Evolutionary conservation across 2,113 vertebrate genomes (phyloP).

Genomic region (Albula goreensis): DNA sequence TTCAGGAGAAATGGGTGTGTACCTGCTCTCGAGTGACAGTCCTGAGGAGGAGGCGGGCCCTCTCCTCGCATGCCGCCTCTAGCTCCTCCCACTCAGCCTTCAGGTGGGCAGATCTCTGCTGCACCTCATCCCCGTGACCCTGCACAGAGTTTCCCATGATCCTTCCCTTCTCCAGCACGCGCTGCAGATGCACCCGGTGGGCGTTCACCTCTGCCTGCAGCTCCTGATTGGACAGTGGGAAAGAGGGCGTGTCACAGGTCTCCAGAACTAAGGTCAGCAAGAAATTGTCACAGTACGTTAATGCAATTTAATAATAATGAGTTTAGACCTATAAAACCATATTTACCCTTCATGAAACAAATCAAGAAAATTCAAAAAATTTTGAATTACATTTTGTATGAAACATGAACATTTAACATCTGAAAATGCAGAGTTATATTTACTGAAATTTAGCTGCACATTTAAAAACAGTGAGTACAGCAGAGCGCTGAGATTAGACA

Average conservation of each 20-base stretch:
- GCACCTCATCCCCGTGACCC: conserved; percentile 63
- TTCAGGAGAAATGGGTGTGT: conserved; percentile 23
- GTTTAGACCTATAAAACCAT: too few species aligned
- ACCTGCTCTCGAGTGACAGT: conserved; percentile 79
- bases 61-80: conserved; percentile 70
- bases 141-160: conserved; percentile 58
- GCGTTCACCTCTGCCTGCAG: conserved; percentile 75
- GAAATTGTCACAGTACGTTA: too few species aligned
- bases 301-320: too few species aligned
- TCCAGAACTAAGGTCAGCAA: neutral
- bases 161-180: conserved; percentile 73
- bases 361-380: too few species aligned
- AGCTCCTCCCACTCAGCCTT: conserved; percentile 74
- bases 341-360: too few species aligned
- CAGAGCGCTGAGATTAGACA: too few species aligned
- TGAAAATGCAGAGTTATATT: too few species aligned
- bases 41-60: conserved; percentile 68
- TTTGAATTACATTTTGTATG: too few species aligned
- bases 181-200: conserved; percentile 71
- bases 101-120: conserved; percentile 71
- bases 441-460: too few species aligned
- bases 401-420: too few species aligned
- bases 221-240: conserved; percentile 61
- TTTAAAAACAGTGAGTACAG: too few species aligned
- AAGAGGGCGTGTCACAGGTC: neutral